Evolutionary conservation across 2,888 invertebrate genomes (phyloP), one percentile per base, ranked within the genome.

Genomic region (Ischnus inquisitorius): DNA sequence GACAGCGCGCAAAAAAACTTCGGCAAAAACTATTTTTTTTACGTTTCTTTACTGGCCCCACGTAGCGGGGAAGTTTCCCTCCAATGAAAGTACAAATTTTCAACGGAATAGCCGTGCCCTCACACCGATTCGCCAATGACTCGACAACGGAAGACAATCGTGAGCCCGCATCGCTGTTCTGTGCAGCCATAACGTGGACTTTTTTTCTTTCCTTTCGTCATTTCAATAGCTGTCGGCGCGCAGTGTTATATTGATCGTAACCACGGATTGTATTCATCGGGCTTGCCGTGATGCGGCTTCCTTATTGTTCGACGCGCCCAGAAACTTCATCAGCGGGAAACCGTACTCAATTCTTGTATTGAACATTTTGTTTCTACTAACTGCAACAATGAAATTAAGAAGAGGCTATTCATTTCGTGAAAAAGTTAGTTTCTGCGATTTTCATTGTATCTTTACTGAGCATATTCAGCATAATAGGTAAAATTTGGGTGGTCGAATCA

Each of bases 81-180:
- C 68, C 74, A 72, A 69, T 67, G 68, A 68, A 64, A 69, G 62
- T 74, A 19, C 10, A 28, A 64, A 41, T 72, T 77, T 68, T 72
- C n/a, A n/a, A 34, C 77, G 48, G 12, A 72, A 72, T 28, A 16
- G 65, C 43, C 69, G 19, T 46, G 25, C 60, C 16, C 41, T 48
- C 46, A 51, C 65, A 54, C 64, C 48, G 60, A 74, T 82, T 82
- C 62, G 6, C 72, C 25, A 62, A 62, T 34, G 48, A 48, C 28
- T 22, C 51, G 64, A 81, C 68, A 64, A 51, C 74, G 34, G 22
- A 34, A 34, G 79, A 68, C 51, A 75, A 75, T 75, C 62, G 62
- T 62, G 16, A n/a, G 75, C 5, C n/a, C 1, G n/a, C 22, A 62
- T 60, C 46, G 39, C 57, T 12, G 5, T 62, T n/a, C 14, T 51